phyloP scores from a whole-genome alignment of 2,888 invertebrate genomes.

The Eupeodes latifasciatus region DNA sequence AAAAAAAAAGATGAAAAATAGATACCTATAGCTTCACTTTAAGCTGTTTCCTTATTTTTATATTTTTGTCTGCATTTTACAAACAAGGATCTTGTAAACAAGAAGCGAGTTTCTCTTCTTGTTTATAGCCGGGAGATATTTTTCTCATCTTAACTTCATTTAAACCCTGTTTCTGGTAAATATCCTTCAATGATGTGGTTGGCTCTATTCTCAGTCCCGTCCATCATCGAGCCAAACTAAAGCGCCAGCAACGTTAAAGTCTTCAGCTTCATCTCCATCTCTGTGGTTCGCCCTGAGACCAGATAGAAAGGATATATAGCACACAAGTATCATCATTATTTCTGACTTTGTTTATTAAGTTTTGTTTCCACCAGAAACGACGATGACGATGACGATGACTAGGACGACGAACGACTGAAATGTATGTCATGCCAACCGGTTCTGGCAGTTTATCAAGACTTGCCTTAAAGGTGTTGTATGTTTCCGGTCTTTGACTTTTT shows the following conservation, averaged over 20 bases:
- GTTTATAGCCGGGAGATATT: conserved; percentile 43
- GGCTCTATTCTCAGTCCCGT: conserved; percentile 16
- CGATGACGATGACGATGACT: no score
- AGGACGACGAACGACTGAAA: conserved; percentile 27
- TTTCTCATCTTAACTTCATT: conserved; percentile 67
- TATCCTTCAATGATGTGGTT: conserved; percentile 60
- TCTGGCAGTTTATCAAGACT: conserved; percentile 51
- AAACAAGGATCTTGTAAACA: conserved; percentile 47
- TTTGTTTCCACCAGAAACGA: conserved; percentile 53
- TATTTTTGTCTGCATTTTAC: background rate
- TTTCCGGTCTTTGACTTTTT: conserved; percentile 38
- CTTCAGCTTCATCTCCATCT: background rate
- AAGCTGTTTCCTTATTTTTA: background rate
- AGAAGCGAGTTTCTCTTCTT: conserved; percentile 19
- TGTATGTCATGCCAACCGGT: conserved; percentile 67
- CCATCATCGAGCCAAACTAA: background rate
- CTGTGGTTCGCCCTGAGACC: background rate
- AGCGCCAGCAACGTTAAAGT: background rate
- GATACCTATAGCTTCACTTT: background rate
- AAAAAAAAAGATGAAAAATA: conserved; percentile 14
- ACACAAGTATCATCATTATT: conserved; percentile 44
- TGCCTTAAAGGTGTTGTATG: conserved; percentile 50
- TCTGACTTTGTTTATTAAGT: conserved; percentile 68
- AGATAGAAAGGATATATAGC: background rate
- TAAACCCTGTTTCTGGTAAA: conserved; percentile 50